These are phyloP conservation scores for Aphelenchoides fujianensis DNA, from an alignment of 1,140 invertebrate species.

Conservation along the genomic window DNA sequence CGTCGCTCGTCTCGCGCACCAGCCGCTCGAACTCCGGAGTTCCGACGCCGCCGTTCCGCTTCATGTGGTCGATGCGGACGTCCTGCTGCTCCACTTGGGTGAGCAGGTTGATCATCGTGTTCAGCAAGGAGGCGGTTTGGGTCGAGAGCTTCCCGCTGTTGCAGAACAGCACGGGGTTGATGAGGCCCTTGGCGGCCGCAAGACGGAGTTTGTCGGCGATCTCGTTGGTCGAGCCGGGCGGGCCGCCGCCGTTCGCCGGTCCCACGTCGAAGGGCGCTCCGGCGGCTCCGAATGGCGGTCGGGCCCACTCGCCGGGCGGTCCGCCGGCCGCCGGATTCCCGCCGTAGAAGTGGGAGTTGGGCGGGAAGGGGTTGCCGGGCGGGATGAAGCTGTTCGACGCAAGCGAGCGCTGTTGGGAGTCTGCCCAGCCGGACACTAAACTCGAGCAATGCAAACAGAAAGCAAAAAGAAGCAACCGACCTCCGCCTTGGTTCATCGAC, in stretches of 20 bases:
- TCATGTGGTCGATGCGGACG: background rate
- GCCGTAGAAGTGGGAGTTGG: slow-evolving; percentile 16
- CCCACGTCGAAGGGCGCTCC: slow-evolving; percentile 3
- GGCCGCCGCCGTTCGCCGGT: background rate
- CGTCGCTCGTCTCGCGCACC: background rate
- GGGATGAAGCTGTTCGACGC: slow-evolving; percentile 10
- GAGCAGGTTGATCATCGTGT: slow-evolving; percentile 14
- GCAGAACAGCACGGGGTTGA: slow-evolving; percentile 10
- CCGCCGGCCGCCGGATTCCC: background rate
- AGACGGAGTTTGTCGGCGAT: slow-evolving; percentile 28
- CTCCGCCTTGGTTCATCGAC: background rate
- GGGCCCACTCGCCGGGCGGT: slow-evolving; percentile 12
- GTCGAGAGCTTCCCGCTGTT: background rate
- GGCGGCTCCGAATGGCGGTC: background rate
- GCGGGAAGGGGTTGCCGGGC: background rate
- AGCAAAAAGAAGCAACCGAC: background rate
- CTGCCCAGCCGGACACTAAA: slow-evolving; percentile 8
- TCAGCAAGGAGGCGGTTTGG: slow-evolving; percentile 10
- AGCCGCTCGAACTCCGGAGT: background rate
- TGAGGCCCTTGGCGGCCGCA: slow-evolving; percentile 16
- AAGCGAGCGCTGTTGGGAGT: slow-evolving; percentile 8
- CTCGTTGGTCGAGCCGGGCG: background rate
- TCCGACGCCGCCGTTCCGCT: background rate
- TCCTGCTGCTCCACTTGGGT: background rate
- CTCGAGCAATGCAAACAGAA: background rate